phyloP scores from a whole-genome alignment of 1,140 invertebrate genomes.

The Nymphalis io region DNA sequence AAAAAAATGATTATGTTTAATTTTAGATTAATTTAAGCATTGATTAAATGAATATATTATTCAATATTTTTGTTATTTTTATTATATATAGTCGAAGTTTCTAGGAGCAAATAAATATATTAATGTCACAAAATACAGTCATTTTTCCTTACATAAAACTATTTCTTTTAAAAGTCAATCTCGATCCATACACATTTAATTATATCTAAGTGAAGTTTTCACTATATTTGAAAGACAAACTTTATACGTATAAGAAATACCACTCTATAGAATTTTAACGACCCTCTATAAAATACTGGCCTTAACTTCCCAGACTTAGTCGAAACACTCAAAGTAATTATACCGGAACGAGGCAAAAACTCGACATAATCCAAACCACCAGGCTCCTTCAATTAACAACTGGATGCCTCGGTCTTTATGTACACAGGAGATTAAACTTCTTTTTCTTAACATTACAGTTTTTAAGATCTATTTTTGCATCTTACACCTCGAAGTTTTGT shows the following conservation, averaged over 20 bases:
- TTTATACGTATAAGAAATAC: conserved; percentile 48
- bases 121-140: too few relatives aligned
- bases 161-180: background rate
- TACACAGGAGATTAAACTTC: conserved; percentile 58
- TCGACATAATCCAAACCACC: conserved; percentile 49
- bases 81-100: too few relatives aligned
- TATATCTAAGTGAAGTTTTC: conserved; percentile 13
- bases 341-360: conserved; percentile 53
- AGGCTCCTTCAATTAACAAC: conserved; percentile 50
- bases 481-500: conserved; percentile 32
- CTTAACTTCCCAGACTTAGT: conserved; percentile 47
- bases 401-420: conserved; percentile 29
- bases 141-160: background rate
- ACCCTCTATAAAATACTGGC: conserved; percentile 49
- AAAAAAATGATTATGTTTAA: too few relatives aligned
- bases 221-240: conserved; percentile 39
- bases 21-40: too few relatives aligned
- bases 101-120: too few relatives aligned
- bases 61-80: too few relatives aligned
- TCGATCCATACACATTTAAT: background rate
- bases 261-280: conserved; percentile 59
- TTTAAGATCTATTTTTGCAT: conserved; percentile 50
- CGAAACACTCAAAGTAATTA: conserved; percentile 56
- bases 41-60: too few relatives aligned
- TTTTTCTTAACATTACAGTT: conserved; percentile 43